Evolutionary conservation across 2,797 vertebrate species (phyloP).

Genomic region (Bufotes viridis): DNA sequence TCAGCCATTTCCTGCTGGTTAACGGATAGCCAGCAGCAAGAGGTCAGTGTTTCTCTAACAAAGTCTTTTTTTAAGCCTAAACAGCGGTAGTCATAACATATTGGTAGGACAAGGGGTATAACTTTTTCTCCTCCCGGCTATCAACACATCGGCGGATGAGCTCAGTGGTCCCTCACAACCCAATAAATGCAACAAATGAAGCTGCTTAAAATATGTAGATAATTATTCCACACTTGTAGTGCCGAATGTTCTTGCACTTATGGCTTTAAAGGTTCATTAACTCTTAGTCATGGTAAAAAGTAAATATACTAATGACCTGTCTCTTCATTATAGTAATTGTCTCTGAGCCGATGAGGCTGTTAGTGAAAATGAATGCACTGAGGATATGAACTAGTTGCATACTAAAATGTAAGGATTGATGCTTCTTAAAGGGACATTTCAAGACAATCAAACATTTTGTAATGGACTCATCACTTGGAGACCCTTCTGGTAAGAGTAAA

Average conservation of each 20-base stretch:
- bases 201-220: conserved; percentile 20
- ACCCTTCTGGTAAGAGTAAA: too few relatives aligned
- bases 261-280: conserved; percentile 51
- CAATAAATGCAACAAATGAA: neutral
- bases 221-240: conserved; percentile 33
- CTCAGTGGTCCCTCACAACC: neutral
- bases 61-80: conserved; percentile 15
- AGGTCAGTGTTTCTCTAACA: conserved; percentile 41
- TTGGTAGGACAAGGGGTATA: neutral
- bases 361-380: conserved; percentile 13
- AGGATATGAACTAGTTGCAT: neutral
- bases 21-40: conserved; percentile 45
- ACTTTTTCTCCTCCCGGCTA: conserved; percentile 14
- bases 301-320: conserved; percentile 41
- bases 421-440: neutral
- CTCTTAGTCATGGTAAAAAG: conserved; percentile 45
- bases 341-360: conserved; percentile 30
- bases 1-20: conserved; percentile 40
- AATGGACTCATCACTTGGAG: neutral
- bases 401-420: neutral
- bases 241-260: conserved; percentile 15
- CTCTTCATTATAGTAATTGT: conserved; percentile 59
- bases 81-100: conserved; percentile 22
- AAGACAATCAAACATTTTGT: neutral
- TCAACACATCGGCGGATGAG: neutral